These are phyloP conservation scores for Ernsta delagoae DNA, from an alignment of 2,888 invertebrate genomes.

Conservation along the genomic window DNA sequence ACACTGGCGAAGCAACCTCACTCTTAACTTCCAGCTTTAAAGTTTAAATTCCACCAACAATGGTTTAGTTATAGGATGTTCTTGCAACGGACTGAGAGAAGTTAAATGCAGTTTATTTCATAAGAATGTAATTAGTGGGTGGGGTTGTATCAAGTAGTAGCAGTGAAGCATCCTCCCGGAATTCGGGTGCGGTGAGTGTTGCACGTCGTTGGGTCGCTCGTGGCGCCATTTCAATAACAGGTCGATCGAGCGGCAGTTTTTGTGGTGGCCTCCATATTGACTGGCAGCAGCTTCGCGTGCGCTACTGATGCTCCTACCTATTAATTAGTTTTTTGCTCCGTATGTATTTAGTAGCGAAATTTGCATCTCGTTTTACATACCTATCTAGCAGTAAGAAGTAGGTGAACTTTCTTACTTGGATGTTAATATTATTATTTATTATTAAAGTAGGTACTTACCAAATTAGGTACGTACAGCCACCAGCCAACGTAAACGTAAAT, in stretches of 20 bases:
- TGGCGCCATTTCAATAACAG: background rate
- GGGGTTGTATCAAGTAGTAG: conserved; percentile 79
- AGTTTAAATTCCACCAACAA: conserved; percentile 11
- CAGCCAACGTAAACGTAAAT: too few relatives aligned
- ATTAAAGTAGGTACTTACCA: too few relatives aligned
- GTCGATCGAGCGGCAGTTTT: background rate
- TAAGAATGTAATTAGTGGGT: conserved; percentile 84
- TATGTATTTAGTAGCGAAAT: conserved; percentile 13
- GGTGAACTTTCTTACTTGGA: background rate
- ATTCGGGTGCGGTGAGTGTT: too few relatives aligned
- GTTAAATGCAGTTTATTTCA: conserved; percentile 81
- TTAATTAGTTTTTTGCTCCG: conserved; percentile 21
- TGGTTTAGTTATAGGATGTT: conserved; percentile 42
- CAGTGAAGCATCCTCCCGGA: conserved; percentile 57
- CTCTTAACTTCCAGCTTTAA: rapidly evolving
- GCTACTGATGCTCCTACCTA: conserved; percentile 16
- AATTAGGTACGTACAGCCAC: background rate
- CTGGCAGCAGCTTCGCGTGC: conserved; percentile 24
- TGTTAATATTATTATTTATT: too few relatives aligned
- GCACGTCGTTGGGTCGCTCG: background rate
- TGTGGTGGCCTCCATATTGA: conserved; percentile 1
- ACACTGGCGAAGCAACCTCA: conserved; percentile 20
- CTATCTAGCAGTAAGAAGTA: background rate
- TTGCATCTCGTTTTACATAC: conserved; percentile 22
- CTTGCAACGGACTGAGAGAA: conserved; percentile 40